Base-by-base conservation (phyloP, 92 coral and sea anemone species). In the Phymanthus crucifer region DNA sequence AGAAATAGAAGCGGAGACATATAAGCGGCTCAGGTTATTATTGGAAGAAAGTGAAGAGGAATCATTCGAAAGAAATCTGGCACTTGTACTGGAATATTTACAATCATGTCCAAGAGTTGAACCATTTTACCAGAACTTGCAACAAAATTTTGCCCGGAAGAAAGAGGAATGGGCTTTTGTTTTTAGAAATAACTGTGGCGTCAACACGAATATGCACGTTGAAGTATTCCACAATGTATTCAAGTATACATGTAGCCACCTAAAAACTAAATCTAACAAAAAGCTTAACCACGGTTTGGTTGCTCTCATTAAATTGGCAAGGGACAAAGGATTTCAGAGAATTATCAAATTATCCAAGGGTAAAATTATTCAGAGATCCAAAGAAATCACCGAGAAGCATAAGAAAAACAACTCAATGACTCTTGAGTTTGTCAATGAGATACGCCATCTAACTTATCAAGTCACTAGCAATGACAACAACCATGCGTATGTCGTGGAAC, bases 11-110 rank as follows among this genome's bases (percentile, higher is more conserved):
- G 73, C 82, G 1, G 85, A 89, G 66, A 74, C 78, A 0, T 89
- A 89, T 74, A 90, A 90, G 52, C 73, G 80, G 90, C 77, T 90
- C 27, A 40, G 86, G 19, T 79, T 76, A 34, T 78, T 83, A 1
- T 65, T 90, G 9, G 86, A 90, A 73, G 79, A 89, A 73, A 87
- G 48, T 17, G 48, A 43, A 9, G 14, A 43, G 13, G 48, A 43
- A 9, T 13, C 9, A 1, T 43, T 43, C 13, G 48, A 43, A 8
- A 43, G 48, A 43, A 43, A 43, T 43, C 48, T 43, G 13, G 14
- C 13, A 17, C 48, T 43, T 13, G 48, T 43, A 43, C 48, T 9
- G 13, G 48, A 43, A 1, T 43, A 9, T 43, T 43, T 43, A 43
- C 7, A 43, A 43, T 1, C 48, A 13, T 43, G 2, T 29, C 33